Evolutionary conservation across 2,797 vertebrate species (phyloP).

Genomic region (Catamblyrhynchus diadema): DNA sequence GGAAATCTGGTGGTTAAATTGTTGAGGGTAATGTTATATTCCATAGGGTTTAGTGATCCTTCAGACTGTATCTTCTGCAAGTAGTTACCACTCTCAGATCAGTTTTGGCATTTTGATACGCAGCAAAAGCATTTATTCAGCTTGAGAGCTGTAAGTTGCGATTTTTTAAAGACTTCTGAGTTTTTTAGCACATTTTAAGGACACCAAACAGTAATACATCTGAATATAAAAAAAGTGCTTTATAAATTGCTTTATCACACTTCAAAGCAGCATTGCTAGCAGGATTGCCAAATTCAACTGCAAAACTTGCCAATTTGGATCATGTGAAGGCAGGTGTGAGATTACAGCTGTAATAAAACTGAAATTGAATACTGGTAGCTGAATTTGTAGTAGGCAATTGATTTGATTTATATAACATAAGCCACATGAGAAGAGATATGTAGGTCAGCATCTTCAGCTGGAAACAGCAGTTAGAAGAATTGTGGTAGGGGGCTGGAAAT

Average conservation of each 20-base stretch:
- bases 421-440: constrained; percentile 30
- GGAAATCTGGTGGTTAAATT: neutral
- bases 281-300: constrained; percentile 44
- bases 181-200: constrained; percentile 30
- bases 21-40: constrained; percentile 10
- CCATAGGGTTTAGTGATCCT: constrained; percentile 5
- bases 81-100: neutral
- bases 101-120: neutral
- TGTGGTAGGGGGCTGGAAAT: neutral
- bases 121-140: constrained; percentile 28
- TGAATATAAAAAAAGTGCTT: constrained; percentile 64
- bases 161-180: constrained; percentile 30
- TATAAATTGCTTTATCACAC: constrained; percentile 57
- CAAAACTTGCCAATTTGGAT: constrained; percentile 61
- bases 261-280: constrained; percentile 7
- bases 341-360: constrained; percentile 64
- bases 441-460: constrained; percentile 57
- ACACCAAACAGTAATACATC: constrained; percentile 44
- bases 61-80: constrained; percentile 31
- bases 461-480: neutral
- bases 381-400: constrained; percentile 57
- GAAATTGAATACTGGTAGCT: constrained; percentile 51
- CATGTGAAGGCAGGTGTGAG: constrained; percentile 53
- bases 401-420: constrained; percentile 62
- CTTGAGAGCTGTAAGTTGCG: neutral